Percentiles rank a stretch among this genome's conserved stretches.
These are phyloP conservation scores for Aphidius gifuensis DNA, from an alignment of 1,140 invertebrate species.

Conservation along the genomic window DNA sequence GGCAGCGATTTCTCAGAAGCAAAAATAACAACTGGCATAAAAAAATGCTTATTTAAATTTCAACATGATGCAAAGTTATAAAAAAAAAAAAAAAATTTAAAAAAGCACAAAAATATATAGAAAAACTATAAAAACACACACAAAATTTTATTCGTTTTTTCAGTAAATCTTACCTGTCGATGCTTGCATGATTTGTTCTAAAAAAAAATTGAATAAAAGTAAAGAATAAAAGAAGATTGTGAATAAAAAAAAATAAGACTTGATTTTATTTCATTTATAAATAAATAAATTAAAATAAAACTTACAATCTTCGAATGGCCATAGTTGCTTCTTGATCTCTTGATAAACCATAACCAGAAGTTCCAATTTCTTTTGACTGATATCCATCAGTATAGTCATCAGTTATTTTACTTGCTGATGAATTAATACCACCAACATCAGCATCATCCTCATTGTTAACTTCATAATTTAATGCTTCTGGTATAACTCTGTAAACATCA, in stretches of 20 bases:
- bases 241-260: background rate
- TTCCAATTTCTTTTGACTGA: slow-evolving; percentile 17
- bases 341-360: slow-evolving; percentile 32
- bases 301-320: slow-evolving; percentile 46
- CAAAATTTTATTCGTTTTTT: too few relatives aligned
- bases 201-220: slow-evolving; percentile 29
- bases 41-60: slow-evolving; percentile 14
- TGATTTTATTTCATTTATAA: too few relatives aligned
- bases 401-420: slow-evolving; percentile 1
- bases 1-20: slow-evolving; percentile 17
- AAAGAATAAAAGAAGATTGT: slow-evolving; percentile 24
- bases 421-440: slow-evolving; percentile 17
- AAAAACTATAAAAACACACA: too few relatives aligned
- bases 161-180: slow-evolving; percentile 44
- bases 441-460: slow-evolving; percentile 29
- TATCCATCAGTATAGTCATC: slow-evolving; percentile 26
- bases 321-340: slow-evolving; percentile 37
- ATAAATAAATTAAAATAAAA: background rate
- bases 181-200: slow-evolving; percentile 45
- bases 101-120: slow-evolving; percentile 4
- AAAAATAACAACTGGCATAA: slow-evolving; percentile 19
- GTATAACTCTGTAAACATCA: slow-evolving; percentile 50
- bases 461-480: slow-evolving; percentile 37
- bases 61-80: slow-evolving; percentile 1
- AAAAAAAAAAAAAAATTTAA: slow-evolving; percentile 10